Evolutionary conservation across 92 coral and sea anemone species (phyloP), one percentile per base, ranked within the genome.

Genomic region (Bergia puertoricense): DNA sequence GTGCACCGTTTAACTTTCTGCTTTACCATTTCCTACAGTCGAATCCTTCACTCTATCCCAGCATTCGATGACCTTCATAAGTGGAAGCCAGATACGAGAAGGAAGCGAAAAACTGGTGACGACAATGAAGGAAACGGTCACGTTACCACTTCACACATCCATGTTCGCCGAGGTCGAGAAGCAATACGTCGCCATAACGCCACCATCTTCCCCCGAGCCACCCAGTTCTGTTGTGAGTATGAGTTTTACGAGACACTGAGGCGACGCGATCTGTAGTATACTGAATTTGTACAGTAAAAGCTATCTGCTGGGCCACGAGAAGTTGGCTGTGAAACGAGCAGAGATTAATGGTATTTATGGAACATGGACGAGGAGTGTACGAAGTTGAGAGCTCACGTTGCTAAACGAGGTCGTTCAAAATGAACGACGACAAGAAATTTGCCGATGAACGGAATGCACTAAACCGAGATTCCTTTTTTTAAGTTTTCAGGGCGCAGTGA

Each of bases 171-270:
- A 97, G 89, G 97, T 97, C 1, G 99, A 97, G 90, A 97, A 95
- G 65, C 99, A 97, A 85, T 97, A 97, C 74, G 98, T 97, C 66
- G 98, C 96, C 18, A 94, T 95, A 16, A 97, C 99, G 15, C 97
- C 99, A 0, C 99, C 99, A 18, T 95, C 94, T 82, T 97, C 99
- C 11, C 99, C 99, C 69, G 95, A 90, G 82, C 98, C 98, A 7
- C 95, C 92, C 39, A 87, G 76, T 37, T 65, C 93, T 43, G 82
- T 94, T 93, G 95, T 94, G 85, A 85, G 95, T 81, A 62, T 67
- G 79, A 59, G 68, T 66, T 77, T 79, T 50, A 74, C 82, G n/a
- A 76, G 87, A 44, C 87, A 46, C 77, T 84, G 87, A 84, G 20
- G 78, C 68, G 40, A 45, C 75, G 43, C 36, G 6, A 36, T 71